These are phyloP conservation scores for Potamarius usumacintae DNA, from an alignment of 2,113 vertebrate species.

Conservation along the genomic window DNA sequence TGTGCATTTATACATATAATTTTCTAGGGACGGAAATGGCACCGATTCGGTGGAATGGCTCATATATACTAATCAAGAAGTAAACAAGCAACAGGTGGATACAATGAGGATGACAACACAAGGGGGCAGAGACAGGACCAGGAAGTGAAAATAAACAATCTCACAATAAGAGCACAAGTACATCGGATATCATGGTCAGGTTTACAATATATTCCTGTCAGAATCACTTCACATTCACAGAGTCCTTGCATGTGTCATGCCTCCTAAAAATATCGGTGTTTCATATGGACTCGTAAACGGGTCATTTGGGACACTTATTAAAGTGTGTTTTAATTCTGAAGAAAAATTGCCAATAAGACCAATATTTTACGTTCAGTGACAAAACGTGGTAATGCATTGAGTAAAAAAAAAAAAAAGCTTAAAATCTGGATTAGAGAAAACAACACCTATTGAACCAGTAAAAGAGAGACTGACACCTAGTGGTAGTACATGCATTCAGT, in stretches of 20 bases:
- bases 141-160: not conserved
- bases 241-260: not conserved
- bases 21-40: no score
- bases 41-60: no score
- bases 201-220: not conserved
- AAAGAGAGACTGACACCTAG: slow-evolving; percentile 22
- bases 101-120: not conserved
- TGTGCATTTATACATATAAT: no score
- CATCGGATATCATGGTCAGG: not conserved
- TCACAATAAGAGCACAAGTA: not conserved
- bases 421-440: not conserved
- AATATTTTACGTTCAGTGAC: not conserved
- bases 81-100: not conserved
- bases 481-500: not conserved
- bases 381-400: not conserved
- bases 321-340: not conserved
- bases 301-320: not conserved
- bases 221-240: not conserved
- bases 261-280: not conserved
- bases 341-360: not conserved
- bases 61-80: not conserved
- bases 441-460: not conserved
- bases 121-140: not conserved
- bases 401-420: not conserved
- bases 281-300: not conserved